Conservation (phyloP, 2,888 invertebrate species). For the Phlogophora meticulosa region DNA sequence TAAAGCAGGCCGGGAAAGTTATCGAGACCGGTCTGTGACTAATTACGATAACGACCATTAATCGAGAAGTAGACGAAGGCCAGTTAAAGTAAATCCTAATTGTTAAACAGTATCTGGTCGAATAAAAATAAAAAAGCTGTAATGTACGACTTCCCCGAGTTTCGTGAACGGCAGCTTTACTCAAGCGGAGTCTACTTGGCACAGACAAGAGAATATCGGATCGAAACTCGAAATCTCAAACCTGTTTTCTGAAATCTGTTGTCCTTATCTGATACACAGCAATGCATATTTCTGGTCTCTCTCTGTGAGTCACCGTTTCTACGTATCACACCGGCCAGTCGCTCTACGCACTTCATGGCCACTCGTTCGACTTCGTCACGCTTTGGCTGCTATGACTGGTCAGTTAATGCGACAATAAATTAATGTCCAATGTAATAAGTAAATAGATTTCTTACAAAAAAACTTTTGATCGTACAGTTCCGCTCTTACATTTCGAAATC, state of each 20-base stretch:
- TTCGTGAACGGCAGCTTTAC: conserved; percentile 82
- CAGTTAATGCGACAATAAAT: conserved; percentile 87
- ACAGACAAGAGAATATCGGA: conserved; percentile 90
- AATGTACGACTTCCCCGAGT: conserved; percentile 77
- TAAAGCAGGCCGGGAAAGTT: conserved; percentile 61
- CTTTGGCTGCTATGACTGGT: conserved; percentile 86
- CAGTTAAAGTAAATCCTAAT: conserved; percentile 69
- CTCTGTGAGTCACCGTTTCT: conserved; percentile 89
- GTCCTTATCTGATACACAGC: conserved; percentile 79
- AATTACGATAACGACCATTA: conserved; percentile 69
- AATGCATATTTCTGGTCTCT: conserved; percentile 81
- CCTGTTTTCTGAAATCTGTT: conserved; percentile 84
- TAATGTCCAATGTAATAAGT: conserved; percentile 85
- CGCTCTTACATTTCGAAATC: conserved; percentile 71
- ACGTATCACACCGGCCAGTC: conserved; percentile 85
- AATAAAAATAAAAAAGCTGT: conserved; percentile 75
- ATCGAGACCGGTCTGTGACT: conserved; percentile 63
- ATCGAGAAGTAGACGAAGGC: conserved; percentile 62
- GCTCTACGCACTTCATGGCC: conserved; percentile 90
- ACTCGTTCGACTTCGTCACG: conserved; percentile 90
- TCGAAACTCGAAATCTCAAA: conserved; percentile 90
- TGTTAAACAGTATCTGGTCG: conserved; percentile 61
- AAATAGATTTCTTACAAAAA: conserved; percentile 79
- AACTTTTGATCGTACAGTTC: conserved; percentile 66
- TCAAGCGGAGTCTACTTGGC: conserved; percentile 85